These are phyloP conservation scores for Luperina testacea DNA, from an alignment of 2,888 invertebrate genomes.

Conservation along the genomic window DNA sequence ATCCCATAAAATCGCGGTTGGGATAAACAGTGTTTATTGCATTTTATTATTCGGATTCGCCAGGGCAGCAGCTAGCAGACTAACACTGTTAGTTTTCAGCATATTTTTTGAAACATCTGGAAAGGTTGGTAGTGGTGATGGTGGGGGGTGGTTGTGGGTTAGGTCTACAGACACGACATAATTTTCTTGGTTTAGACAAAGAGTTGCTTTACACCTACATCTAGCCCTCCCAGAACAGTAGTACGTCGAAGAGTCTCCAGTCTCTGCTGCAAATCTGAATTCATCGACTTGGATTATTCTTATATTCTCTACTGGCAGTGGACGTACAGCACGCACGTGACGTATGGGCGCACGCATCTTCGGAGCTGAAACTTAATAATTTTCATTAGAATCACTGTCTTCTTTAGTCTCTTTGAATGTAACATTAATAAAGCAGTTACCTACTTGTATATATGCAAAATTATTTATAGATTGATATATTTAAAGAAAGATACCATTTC, in stretches of 20 bases:
- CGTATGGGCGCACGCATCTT: not conserved
- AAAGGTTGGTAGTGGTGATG: constrained; percentile 42
- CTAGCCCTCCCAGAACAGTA: constrained; percentile 32
- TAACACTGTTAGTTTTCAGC: constrained; percentile 38
- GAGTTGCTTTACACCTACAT: constrained; percentile 38
- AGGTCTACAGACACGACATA: constrained; percentile 35
- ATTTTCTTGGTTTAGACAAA: constrained; percentile 35
- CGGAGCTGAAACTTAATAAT: constrained; percentile 2
- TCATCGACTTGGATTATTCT: constrained; percentile 41
- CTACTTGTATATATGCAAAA: not conserved
- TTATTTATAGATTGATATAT: not conserved
- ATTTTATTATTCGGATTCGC: constrained; percentile 31
- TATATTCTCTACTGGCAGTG: constrained; percentile 13
- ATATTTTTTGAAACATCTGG: constrained; percentile 19
- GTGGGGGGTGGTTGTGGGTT: constrained; percentile 53
- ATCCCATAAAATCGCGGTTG: not conserved
- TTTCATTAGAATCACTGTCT: constrained; percentile 6
- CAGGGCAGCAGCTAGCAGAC: constrained; percentile 5
- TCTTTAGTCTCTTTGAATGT: not conserved
- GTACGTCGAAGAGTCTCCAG: constrained; percentile 8
- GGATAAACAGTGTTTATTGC: not conserved
- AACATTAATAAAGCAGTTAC: not conserved
- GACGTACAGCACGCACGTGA: not conserved
- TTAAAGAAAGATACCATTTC: not conserved
- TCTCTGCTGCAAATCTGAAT: constrained; percentile 15